Conservation (phyloP, 2,797 vertebrate species). For the Dryobates pubescens region DNA sequence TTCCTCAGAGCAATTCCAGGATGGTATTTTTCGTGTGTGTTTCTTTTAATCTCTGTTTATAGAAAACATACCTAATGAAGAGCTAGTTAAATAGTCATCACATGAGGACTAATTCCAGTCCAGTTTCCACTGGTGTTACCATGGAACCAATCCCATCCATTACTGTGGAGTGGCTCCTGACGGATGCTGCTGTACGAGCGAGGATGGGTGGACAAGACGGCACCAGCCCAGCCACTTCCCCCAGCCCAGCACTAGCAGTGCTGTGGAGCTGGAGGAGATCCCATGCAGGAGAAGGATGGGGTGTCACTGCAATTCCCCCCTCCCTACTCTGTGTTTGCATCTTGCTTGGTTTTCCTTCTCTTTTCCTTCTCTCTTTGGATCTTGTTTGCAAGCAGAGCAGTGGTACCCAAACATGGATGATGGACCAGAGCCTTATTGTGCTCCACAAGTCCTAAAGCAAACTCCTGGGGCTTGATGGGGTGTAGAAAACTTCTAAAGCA, state of each 20-base stretch:
- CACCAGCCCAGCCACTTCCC: not conserved
- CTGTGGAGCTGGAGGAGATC: not conserved
- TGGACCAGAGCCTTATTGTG: not conserved
- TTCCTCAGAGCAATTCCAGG: constrained; percentile 46
- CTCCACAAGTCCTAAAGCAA: not conserved
- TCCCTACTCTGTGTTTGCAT: not conserved
- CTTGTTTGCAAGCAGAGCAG: not conserved
- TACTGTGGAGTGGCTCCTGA: not conserved
- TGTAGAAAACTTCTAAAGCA: not conserved
- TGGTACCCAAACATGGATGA: not conserved
- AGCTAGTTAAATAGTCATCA: not conserved
- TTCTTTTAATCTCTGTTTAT: constrained; percentile 3
- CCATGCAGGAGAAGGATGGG: not conserved
- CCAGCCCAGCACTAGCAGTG: not conserved
- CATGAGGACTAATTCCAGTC: not conserved
- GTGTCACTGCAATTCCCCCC: not conserved
- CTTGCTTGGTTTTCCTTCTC: too few relatives aligned
- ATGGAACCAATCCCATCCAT: not conserved
- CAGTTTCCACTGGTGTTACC: not conserved
- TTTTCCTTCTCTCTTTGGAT: not conserved
- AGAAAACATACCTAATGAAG: not conserved
- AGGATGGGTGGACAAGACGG: not conserved
- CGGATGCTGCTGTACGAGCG: rapidly evolving
- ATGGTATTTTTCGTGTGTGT: not conserved
- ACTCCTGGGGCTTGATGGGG: not conserved